A percentile compares a stretch with the other conserved stretches of the same genome.
These are phyloP conservation scores for Notarius quadriscutis DNA, from an alignment of 2,113 vertebrate species.

Conservation along the genomic window DNA sequence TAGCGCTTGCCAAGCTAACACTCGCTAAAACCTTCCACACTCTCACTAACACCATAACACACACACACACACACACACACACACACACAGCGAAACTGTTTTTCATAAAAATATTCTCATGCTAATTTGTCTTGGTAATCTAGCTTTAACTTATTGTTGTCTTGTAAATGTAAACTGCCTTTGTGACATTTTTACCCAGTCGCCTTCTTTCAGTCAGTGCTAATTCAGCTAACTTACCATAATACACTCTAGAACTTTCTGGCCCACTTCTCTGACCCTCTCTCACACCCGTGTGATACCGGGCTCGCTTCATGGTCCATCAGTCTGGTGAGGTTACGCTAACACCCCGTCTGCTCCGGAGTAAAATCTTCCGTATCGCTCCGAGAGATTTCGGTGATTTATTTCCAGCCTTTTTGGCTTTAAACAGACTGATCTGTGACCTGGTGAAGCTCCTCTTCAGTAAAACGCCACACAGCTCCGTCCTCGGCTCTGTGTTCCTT, in stretches of 20 bases:
- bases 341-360: neutral
- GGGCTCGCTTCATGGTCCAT: neutral
- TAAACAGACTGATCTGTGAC: neutral
- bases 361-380: neutral
- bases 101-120: neutral
- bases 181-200: neutral
- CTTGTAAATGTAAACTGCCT: neutral
- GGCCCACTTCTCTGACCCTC: neutral
- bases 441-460: neutral
- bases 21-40: neutral
- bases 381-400: neutral
- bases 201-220: neutral
- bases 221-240: neutral
- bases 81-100: neutral
- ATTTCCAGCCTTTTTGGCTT: neutral
- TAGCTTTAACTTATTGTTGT: neutral
- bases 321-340: neutral
- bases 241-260: neutral
- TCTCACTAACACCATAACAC: neutral
- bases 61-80: conserved; percentile 1
- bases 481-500: neutral
- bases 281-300: neutral
- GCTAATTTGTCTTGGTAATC: neutral
- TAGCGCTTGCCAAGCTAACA: neutral
- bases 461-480: neutral